Evolutionary conservation across 2,888 invertebrate species (phyloP).

Genomic region (Erannis defoliaria): DNA sequence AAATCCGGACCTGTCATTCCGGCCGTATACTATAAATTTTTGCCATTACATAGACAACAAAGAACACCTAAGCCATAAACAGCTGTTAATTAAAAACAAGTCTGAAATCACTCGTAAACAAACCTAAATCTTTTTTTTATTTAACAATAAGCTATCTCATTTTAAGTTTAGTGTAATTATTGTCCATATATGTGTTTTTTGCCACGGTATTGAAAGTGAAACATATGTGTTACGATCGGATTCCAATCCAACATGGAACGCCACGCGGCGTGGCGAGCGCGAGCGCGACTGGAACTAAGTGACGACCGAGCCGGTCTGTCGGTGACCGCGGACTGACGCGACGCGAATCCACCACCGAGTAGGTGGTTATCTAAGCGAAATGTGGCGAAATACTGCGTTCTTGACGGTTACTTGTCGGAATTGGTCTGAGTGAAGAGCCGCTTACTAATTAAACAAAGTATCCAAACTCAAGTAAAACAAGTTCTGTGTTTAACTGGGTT

Average conservation of each 20-base stretch:
- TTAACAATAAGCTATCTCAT: background rate
- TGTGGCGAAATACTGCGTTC: constrained; percentile 2
- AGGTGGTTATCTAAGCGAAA: background rate
- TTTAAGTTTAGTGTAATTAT: background rate
- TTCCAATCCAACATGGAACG: constrained; percentile 51
- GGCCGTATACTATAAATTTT: constrained; percentile 7
- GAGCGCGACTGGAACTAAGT: constrained; percentile 40
- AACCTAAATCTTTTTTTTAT: background rate
- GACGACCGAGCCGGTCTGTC: constrained; percentile 47
- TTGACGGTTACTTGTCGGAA: background rate
- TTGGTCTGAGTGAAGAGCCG: background rate
- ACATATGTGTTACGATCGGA: constrained; percentile 29
- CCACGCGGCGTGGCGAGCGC: constrained; percentile 55
- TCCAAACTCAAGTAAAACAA: constrained; percentile 11
- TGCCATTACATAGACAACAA: constrained; percentile 36
- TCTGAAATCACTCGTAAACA: constrained; percentile 7
- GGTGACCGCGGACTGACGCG: constrained; percentile 57
- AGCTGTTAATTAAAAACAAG: constrained; percentile 47
- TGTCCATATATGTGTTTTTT: constrained; percentile 13
- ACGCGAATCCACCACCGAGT: constrained; percentile 1
- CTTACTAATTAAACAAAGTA: constrained; percentile 5
- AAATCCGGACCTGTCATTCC: constrained; percentile 16
- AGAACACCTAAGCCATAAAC: constrained; percentile 38
- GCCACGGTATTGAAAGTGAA: constrained; percentile 34
- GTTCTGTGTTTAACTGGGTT: background rate